These are phyloP conservation scores for Ophthalmolycus amberensis DNA, from an alignment of 2,113 vertebrate genomes.

Conservation along the genomic window DNA sequence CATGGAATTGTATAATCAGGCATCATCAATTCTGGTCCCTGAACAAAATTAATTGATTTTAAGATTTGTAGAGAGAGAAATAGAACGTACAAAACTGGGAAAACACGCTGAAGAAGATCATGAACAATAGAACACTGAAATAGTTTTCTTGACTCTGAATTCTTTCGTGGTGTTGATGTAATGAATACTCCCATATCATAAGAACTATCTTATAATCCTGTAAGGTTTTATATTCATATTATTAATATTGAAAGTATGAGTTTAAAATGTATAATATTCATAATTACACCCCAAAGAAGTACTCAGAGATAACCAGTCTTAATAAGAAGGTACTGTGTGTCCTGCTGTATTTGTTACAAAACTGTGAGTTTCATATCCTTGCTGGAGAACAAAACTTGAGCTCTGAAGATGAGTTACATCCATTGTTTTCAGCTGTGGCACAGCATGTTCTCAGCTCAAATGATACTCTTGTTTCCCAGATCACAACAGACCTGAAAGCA, in stretches of 20 bases:
- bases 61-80: background rate
- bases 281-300: background rate
- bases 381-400: conserved; percentile 32
- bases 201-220: background rate
- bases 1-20: background rate
- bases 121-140: background rate
- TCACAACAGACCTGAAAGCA: conserved; percentile 35
- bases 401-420: conserved; percentile 32
- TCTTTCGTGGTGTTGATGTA: background rate
- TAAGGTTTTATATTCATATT: background rate
- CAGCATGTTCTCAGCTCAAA: conserved; percentile 39
- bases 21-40: background rate
- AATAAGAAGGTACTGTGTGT: background rate
- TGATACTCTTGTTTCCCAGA: conserved; percentile 33
- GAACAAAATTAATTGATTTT: background rate
- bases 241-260: background rate
- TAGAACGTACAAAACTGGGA: background rate
- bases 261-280: background rate
- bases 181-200: background rate
- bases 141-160: background rate
- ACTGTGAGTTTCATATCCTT: conserved; percentile 20
- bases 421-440: conserved; percentile 44
- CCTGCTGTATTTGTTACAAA: conserved; percentile 12
- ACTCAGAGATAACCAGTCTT: background rate
- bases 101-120: background rate